These are phyloP conservation scores for Gymnorhina tibicen DNA, from an alignment of 2,113 vertebrate genomes.

Conservation along the genomic window DNA sequence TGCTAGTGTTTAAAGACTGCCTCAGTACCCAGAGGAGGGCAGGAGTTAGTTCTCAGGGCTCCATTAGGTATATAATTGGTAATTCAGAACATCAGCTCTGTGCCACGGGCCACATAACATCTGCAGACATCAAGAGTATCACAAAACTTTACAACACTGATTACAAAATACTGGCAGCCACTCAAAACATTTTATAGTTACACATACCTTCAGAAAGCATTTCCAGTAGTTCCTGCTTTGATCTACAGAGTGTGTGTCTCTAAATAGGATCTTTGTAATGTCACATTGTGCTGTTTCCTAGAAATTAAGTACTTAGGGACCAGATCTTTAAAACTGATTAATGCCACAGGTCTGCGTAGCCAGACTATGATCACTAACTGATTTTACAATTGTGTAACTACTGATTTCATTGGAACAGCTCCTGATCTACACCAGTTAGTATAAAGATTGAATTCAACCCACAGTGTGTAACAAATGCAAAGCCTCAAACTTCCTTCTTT, in stretches of 20 bases:
- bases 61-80: conserved; percentile 68
- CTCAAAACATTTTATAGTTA: conserved; percentile 71
- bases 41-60: conserved; percentile 50
- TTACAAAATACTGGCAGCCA: conserved; percentile 73
- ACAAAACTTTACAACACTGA: conserved; percentile 70
- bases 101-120: conserved; percentile 68
- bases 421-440: not conserved
- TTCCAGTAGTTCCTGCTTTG: conserved; percentile 70
- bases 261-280: conserved; percentile 72
- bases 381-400: conserved; percentile 25
- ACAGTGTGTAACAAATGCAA: not conserved
- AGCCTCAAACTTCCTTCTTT: not conserved
- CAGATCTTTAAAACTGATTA: conserved; percentile 58
- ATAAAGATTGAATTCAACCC: not conserved
- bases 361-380: not conserved
- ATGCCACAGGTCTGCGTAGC: not conserved
- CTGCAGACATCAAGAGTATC: conserved; percentile 74
- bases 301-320: conserved; percentile 62
- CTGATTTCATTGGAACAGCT: conserved; percentile 22
- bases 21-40: conserved; percentile 36
- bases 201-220: conserved; percentile 71
- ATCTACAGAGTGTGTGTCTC: conserved; percentile 66
- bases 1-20: conserved; percentile 55
- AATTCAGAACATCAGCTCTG: conserved; percentile 68
- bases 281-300: conserved; percentile 61